phyloP scores from a whole-genome alignment of 2,113 vertebrate genomes.

The Prolemur simus region DNA sequence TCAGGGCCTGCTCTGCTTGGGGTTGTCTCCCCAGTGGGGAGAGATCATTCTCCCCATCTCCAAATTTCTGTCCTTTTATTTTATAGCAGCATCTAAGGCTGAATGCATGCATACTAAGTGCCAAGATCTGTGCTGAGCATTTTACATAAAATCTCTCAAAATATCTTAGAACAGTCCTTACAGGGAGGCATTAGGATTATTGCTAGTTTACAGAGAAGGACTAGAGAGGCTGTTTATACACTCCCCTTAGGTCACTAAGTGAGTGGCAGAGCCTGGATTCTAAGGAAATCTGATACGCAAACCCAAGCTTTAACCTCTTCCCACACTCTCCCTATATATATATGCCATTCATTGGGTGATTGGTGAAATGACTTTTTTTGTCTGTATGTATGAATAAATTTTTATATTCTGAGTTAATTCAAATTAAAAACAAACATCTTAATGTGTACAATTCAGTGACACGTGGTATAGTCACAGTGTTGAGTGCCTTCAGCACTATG shows the following conservation, averaged over 20 bases:
- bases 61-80: neutral
- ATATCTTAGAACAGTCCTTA: neutral
- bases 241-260: neutral
- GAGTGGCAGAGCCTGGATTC: neutral
- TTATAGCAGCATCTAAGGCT: neutral
- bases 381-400: neutral
- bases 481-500: neutral
- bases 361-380: neutral
- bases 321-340: no score
- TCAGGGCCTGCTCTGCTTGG: neutral
- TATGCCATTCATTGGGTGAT: neutral
- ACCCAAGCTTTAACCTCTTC: neutral
- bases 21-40: neutral
- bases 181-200: neutral
- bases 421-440: neutral
- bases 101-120: neutral
- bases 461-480: neutral
- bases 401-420: constrained; percentile 1
- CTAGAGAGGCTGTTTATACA: neutral
- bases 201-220: neutral
- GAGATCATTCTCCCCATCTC: neutral
- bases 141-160: neutral
- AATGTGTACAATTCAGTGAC: neutral
- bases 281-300: neutral
- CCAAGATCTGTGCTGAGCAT: neutral